Evolutionary conservation across 2,113 vertebrate species (phyloP), one percentile per base, ranked within the genome.

Genomic region (Myotis davidii): DNA sequence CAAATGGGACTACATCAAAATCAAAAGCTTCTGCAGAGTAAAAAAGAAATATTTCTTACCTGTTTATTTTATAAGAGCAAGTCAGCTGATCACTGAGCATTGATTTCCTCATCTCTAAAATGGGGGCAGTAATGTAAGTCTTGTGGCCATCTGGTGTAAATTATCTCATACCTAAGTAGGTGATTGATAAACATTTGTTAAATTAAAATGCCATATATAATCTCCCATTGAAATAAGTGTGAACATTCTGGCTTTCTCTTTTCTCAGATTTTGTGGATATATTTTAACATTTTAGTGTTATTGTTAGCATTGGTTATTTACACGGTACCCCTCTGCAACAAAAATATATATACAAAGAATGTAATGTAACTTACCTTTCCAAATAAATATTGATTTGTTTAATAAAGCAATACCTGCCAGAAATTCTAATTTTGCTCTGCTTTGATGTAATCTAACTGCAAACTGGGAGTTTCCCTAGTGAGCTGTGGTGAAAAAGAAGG

Each of bases 311-410:
- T 91, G 54, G 7, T 65, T 92, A 85, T 90, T 97, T 74, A 81
- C 29, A 70, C 54, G 50, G 21, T 73, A 61, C 54, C 27, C 23
- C 34, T 89, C 76, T 91, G 64, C n/a, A 85, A 56, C 25, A 27
- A 56, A 94, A 27, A 18, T 9, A 94, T 59, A 64, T 29, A 54
- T 27, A 91, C 88, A 73, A 37, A 87, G 79, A 90, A 37, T 74
- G 13, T 95, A 79, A 77, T 37, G 1, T 78, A 85, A 94, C 64
- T 78, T 92, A 90, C 20, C 12, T 94, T 96, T 95, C n/a, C 82
- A 85, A 88, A 73, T 86, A 85, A 92, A 92, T 95, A 90, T 70
- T 85, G 73, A 96, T 96, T 76, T 94, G 45, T 85, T 94, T 95
- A 96, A 96, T 91, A 96, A 95, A 88, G 61, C 56, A 85, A 21